Percentiles rank a stretch among this genome's conserved stretches.
These are phyloP conservation scores for Ophion slaviceki DNA, from an alignment of 2,888 invertebrate species.

Conservation along the genomic window DNA sequence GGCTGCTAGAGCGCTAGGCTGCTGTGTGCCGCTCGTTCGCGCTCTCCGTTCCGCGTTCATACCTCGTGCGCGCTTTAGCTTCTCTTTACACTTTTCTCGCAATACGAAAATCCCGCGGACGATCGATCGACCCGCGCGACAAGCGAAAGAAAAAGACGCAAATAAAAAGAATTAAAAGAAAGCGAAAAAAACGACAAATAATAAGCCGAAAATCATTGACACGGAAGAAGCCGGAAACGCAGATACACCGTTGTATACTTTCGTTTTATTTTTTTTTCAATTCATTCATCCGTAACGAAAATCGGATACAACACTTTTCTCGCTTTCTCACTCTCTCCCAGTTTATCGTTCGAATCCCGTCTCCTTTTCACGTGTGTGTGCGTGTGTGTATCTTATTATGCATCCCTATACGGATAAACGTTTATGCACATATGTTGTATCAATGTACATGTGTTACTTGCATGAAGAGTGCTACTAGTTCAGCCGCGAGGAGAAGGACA, in stretches of 20 bases:
- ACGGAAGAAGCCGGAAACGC: too few species aligned
- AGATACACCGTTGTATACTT: conserved; percentile 12
- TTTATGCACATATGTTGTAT: conserved; percentile 2
- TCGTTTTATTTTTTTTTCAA: background rate
- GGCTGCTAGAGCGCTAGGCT: conserved; percentile 82
- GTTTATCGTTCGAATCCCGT: conserved; percentile 1
- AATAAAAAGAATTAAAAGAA: background rate
- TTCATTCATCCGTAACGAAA: conserved; percentile 5
- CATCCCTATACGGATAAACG: background rate
- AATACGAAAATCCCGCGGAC: conserved; percentile 64
- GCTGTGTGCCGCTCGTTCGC: conserved; percentile 74
- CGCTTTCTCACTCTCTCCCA: background rate
- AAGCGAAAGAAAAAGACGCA: background rate
- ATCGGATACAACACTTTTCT: background rate
- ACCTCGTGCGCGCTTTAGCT: conserved; percentile 77
- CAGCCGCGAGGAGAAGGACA: background rate
- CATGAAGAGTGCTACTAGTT: too few species aligned
- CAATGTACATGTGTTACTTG: background rate
- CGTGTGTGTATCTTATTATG: background rate
- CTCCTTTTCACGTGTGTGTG: background rate
- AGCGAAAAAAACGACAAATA: too few species aligned
- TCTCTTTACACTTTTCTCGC: conserved; percentile 65
- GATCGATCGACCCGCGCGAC: conserved; percentile 40
- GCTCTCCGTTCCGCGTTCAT: conserved; percentile 77
- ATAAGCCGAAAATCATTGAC: conserved; percentile 15